These are phyloP conservation scores for Diorhabda carinulata DNA, from an alignment of 1,140 invertebrate species.

Conservation along the genomic window DNA sequence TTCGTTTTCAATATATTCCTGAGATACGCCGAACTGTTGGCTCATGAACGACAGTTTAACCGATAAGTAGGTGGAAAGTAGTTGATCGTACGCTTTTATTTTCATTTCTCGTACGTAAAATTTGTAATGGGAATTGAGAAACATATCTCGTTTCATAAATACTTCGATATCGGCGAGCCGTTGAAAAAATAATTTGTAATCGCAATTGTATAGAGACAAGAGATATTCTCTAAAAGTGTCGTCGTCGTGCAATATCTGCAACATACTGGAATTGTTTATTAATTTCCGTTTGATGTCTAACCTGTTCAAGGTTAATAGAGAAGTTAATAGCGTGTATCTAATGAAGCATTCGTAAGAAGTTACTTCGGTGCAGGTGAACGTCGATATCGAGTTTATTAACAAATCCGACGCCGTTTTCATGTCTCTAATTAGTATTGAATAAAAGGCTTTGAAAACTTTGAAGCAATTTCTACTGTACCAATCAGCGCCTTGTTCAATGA, in stretches of 20 bases:
- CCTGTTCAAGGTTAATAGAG: slow-evolving; percentile 75
- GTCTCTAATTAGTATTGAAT: slow-evolving; percentile 89
- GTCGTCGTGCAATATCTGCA: slow-evolving; percentile 83
- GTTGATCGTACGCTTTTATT: slow-evolving; percentile 92
- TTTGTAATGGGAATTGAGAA: slow-evolving; percentile 86
- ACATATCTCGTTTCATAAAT: slow-evolving; percentile 81
- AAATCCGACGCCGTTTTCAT: slow-evolving; percentile 88
- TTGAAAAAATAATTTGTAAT: slow-evolving; percentile 92
- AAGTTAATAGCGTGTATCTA: slow-evolving; percentile 78
- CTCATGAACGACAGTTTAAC: slow-evolving; percentile 93
- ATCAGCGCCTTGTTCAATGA: slow-evolving; percentile 95
- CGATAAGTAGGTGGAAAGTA: slow-evolving; percentile 90
- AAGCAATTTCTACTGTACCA: slow-evolving; percentile 96
- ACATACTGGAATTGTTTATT: slow-evolving; percentile 87
- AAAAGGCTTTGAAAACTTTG: slow-evolving; percentile 85
- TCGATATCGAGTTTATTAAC: slow-evolving; percentile 95
- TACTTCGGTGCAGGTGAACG: slow-evolving; percentile 97
- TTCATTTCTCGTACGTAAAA: slow-evolving; percentile 96
- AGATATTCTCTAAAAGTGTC: slow-evolving; percentile 81
- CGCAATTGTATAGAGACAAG: slow-evolving; percentile 91
- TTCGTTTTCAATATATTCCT: slow-evolving; percentile 87
- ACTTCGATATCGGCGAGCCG: slow-evolving; percentile 74
- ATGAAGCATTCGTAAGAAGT: slow-evolving; percentile 91
- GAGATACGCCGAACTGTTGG: slow-evolving; percentile 89
- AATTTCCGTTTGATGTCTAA: slow-evolving; percentile 75